phyloP scores from a whole-genome alignment of 1,140 invertebrate genomes.

The Apis laboriosa region DNA sequence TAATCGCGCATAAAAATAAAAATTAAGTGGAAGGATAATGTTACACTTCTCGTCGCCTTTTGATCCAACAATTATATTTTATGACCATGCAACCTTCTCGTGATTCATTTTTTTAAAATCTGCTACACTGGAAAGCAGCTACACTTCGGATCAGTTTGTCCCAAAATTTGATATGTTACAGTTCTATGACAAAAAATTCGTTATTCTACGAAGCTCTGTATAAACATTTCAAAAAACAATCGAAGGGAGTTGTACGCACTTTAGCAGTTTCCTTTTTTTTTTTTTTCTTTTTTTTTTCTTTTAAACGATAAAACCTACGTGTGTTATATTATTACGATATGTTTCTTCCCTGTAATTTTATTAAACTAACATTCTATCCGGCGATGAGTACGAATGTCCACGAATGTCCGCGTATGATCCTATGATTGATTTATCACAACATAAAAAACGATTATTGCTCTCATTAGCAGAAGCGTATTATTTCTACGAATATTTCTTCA shows the following conservation, averaged over 20 bases:
- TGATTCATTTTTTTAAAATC: background rate
- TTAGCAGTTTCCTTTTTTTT: background rate
- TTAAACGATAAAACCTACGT: conserved; percentile 2
- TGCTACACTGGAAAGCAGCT: background rate
- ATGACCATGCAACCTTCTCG: too few relatives aligned
- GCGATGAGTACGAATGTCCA: background rate
- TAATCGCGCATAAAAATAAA: too few relatives aligned
- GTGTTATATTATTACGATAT: conserved; percentile 25
- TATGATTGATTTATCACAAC: background rate
- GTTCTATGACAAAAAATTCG: background rate
- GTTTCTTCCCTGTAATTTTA: conserved; percentile 31
- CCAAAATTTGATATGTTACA: conserved; percentile 8
- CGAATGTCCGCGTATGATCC: background rate
- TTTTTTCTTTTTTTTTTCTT: background rate
- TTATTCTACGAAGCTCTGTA: background rate
- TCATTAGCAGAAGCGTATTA: background rate
- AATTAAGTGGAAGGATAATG: too few relatives aligned
- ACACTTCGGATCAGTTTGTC: background rate
- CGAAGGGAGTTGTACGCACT: background rate
- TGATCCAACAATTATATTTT: too few relatives aligned
- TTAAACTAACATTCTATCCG: background rate
- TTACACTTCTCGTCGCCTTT: too few relatives aligned
- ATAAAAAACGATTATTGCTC: conserved; percentile 13
- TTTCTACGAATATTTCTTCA: background rate
- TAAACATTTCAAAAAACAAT: background rate